phyloP scores from a whole-genome alignment of 2,888 invertebrate genomes.

The Lepidocyrtinus sp. region DNA sequence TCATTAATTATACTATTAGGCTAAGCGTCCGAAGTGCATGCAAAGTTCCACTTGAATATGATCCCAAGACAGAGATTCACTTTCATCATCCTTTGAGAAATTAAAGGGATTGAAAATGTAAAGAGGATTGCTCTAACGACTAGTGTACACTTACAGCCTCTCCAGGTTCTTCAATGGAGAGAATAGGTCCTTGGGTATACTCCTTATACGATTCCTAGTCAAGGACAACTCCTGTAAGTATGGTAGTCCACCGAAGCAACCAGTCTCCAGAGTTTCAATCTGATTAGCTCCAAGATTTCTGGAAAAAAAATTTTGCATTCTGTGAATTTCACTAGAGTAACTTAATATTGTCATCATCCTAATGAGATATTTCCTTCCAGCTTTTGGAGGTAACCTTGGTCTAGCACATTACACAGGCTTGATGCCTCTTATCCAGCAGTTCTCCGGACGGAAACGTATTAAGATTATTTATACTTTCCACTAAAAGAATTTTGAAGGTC shows the following conservation, averaged over 20 bases:
- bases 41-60: too few relatives aligned
- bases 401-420: background rate
- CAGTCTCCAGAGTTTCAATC: constrained; percentile 80
- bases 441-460: too few relatives aligned
- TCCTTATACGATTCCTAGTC: constrained; percentile 80
- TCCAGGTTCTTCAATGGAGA: constrained; percentile 79
- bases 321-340: too few relatives aligned
- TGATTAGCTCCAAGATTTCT: constrained; percentile 83
- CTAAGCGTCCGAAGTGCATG: too few relatives aligned
- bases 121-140: too few relatives aligned
- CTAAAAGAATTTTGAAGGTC: background rate
- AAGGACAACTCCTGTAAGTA: constrained; percentile 83
- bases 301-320: constrained; percentile 70
- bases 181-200: constrained; percentile 83
- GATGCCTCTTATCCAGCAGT: too few relatives aligned
- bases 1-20: too few relatives aligned
- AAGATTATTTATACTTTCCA: too few relatives aligned
- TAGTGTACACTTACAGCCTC: constrained; percentile 78
- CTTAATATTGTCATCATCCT: too few relatives aligned
- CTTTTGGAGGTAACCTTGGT: background rate
- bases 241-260: constrained; percentile 82
- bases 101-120: too few relatives aligned
- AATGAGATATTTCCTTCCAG: background rate
- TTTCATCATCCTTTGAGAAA: too few relatives aligned
- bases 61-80: too few relatives aligned